A percentile compares a stretch with the other conserved stretches of the same genome.
Evolutionary conservation across 1,140 invertebrate genomes (phyloP).

Genomic region (Planococcus citri): DNA sequence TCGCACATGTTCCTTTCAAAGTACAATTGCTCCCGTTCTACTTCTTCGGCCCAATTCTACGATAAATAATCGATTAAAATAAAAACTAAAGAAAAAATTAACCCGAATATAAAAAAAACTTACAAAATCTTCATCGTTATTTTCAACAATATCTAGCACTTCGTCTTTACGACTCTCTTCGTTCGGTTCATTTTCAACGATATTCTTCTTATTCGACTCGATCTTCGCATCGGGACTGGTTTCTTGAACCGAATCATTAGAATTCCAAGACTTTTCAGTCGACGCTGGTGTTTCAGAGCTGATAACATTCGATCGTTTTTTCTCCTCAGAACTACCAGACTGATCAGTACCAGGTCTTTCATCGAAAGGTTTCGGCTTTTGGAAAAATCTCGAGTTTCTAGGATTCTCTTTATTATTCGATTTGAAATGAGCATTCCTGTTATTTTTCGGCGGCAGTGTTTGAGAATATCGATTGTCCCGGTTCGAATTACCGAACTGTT

Average conservation of each 20-base stretch:
- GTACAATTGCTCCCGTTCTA: constrained; percentile 22
- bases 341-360: not conserved
- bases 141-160: not conserved
- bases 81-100: not conserved
- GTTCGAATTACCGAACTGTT: not conserved
- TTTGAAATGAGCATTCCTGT: not conserved
- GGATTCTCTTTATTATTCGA: not conserved
- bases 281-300: not conserved
- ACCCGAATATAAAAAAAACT: not conserved
- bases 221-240: not conserved
- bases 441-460: constrained; percentile 5
- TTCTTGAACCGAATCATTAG: not conserved
- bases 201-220: not conserved
- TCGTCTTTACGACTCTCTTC: not conserved
- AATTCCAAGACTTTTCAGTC: not conserved
- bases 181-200: not conserved
- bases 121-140: not conserved
- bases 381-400: not conserved
- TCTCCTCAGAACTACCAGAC: not conserved
- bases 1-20: constrained; percentile 21
- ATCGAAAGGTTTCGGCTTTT: not conserved
- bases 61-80: not conserved
- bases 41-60: constrained; percentile 25
- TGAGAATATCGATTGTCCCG: not conserved
- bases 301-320: not conserved